phyloP scores from a whole-genome alignment of 2,888 invertebrate species.

The Hypomecis atomaria region DNA sequence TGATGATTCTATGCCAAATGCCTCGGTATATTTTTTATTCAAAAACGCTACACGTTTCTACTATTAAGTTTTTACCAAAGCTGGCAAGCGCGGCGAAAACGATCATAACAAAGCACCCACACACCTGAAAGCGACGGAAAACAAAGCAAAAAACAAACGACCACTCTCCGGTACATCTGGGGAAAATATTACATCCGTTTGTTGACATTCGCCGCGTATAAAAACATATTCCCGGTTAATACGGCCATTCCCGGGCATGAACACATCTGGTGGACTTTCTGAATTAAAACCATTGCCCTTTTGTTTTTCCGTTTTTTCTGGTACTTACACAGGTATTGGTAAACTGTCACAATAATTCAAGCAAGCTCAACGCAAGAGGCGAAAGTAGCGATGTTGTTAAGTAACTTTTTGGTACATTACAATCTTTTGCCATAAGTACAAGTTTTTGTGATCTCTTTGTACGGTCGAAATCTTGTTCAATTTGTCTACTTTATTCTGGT shows the following conservation, averaged over 20 bases:
- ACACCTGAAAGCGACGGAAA: constrained; percentile 32
- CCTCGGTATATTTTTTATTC: no score
- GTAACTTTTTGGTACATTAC: no score
- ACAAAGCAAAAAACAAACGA: constrained; percentile 36
- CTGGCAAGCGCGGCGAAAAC: constrained; percentile 13
- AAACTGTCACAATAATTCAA: not conserved
- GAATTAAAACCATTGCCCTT: constrained; percentile 33
- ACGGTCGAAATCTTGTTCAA: no score
- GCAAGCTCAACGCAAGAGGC: no score
- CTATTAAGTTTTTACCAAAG: not conserved
- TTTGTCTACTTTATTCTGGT: no score
- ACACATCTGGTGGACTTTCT: constrained; percentile 35
- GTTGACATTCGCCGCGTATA: constrained; percentile 38
- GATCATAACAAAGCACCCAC: constrained; percentile 23
- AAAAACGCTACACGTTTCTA: not conserved
- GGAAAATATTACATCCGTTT: constrained; percentile 39
- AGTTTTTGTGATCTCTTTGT: no score
- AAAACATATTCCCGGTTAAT: constrained; percentile 44
- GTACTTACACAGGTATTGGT: constrained; percentile 2
- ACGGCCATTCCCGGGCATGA: constrained; percentile 37
- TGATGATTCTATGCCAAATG: no score
- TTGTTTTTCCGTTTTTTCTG: constrained; percentile 23
- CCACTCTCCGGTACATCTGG: constrained; percentile 36
- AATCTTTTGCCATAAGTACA: no score
- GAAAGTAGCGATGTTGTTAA: no score